phyloP scores from a whole-genome alignment of 2,113 vertebrate species.

The Trogon melanurus region DNA sequence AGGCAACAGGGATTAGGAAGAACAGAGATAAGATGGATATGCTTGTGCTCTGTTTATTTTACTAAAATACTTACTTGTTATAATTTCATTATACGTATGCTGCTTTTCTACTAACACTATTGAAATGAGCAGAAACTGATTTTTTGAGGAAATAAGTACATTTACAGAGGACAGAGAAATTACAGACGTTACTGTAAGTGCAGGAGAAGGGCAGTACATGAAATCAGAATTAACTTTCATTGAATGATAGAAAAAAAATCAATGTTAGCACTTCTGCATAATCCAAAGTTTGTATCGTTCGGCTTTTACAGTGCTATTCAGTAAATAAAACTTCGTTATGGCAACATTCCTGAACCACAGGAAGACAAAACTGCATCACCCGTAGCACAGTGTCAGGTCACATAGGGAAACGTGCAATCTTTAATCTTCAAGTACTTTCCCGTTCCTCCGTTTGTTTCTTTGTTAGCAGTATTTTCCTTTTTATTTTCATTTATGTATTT shows the following conservation, averaged over 20 bases:
- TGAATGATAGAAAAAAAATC: neutral
- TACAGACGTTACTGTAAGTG: neutral
- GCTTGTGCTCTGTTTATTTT: neutral
- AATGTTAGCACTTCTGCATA: neutral
- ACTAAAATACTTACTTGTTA: neutral
- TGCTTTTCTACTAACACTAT: neutral
- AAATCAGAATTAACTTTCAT: neutral
- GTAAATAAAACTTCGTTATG: neutral
- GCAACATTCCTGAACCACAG: fast-evolving
- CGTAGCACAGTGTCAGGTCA: neutral
- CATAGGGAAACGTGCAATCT: neutral
- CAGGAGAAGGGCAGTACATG: neutral
- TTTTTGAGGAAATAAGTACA: neutral
- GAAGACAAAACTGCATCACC: neutral
- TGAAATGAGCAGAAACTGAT: neutral
- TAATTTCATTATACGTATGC: neutral
- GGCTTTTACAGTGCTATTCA: neutral
- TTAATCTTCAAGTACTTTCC: neutral
- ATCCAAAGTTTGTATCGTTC: neutral
- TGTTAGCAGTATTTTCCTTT: neutral
- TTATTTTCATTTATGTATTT: neutral
- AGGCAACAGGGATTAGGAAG: neutral
- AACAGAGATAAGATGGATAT: neutral
- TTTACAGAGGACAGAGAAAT: neutral
- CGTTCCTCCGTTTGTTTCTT: neutral